Evolutionary conservation across 2,113 vertebrate genomes (phyloP).

Genomic region (Macrotis lagotis): DNA sequence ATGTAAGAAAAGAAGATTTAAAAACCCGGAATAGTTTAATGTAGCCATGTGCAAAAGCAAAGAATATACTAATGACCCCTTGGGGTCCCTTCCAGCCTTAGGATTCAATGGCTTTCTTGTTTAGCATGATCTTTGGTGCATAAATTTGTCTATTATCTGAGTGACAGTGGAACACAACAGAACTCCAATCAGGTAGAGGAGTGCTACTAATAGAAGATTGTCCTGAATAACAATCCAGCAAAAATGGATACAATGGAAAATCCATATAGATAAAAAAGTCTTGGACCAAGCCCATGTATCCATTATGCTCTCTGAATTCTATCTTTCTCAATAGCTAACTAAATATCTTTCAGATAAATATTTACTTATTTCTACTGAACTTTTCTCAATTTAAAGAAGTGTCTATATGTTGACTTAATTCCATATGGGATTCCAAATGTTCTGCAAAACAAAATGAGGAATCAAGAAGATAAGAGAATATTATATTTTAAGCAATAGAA

Average conservation of each 20-base stretch:
- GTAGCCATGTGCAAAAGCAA: background rate
- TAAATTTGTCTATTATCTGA: slow-evolving; percentile 40
- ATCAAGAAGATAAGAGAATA: background rate
- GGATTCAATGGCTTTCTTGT: slow-evolving; percentile 28
- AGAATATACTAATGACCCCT: background rate
- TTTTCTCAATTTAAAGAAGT: slow-evolving; percentile 47
- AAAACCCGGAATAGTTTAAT: slow-evolving; percentile 38
- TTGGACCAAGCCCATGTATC: slow-evolving; percentile 1
- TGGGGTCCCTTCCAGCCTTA: slow-evolving; percentile 10
- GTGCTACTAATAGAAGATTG: slow-evolving; percentile 13
- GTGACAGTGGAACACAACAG: slow-evolving; percentile 35
- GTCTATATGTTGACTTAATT: slow-evolving; percentile 26
- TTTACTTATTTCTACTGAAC: slow-evolving; percentile 48
- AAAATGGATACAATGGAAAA: slow-evolving; percentile 26
- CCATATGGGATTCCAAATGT: slow-evolving; percentile 20
- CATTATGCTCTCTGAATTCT: slow-evolving; percentile 1
- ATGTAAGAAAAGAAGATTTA: slow-evolving; percentile 47
- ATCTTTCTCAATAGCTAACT: slow-evolving; percentile 28
- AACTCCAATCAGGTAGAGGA: slow-evolving; percentile 42
- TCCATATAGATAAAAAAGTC: slow-evolving; percentile 3
- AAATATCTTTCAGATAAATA: slow-evolving; percentile 31
- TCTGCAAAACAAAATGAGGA: slow-evolving; percentile 14
- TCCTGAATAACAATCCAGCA: slow-evolving; percentile 34
- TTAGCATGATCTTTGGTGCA: slow-evolving; percentile 19
- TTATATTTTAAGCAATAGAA: slow-evolving; percentile 15